Evolutionary conservation across 2,888 invertebrate species (phyloP).

Genomic region (Schizaphis graminum): DNA sequence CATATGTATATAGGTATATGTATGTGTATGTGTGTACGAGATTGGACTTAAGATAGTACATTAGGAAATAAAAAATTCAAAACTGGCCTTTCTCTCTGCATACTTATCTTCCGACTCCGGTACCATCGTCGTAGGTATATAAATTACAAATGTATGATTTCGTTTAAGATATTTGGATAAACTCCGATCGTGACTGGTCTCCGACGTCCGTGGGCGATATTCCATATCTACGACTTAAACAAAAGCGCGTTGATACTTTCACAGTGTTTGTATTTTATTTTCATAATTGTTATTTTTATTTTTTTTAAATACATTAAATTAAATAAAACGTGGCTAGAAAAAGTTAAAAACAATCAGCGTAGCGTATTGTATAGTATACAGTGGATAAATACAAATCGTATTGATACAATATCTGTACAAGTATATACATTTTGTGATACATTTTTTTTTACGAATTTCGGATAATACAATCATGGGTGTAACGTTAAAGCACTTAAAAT

Average conservation of each 20-base stretch:
- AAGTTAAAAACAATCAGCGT: not conserved
- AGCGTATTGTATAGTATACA: not conserved
- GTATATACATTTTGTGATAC: not conserved
- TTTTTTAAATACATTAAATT: conserved; percentile 20
- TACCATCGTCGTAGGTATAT: conserved; percentile 1
- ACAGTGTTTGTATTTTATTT: conserved; percentile 19
- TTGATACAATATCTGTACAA: not conserved
- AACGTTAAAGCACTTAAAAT: conserved; percentile 2
- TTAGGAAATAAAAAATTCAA: conserved; percentile 28
- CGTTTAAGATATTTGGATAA: conserved; percentile 25
- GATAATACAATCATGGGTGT: not conserved
- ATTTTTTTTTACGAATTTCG: not conserved
- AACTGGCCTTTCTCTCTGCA: conserved; percentile 31
- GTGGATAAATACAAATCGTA: not conserved
- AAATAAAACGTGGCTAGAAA: too few species aligned
- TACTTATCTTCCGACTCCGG: not conserved
- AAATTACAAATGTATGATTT: conserved; percentile 21
- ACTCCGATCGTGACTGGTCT: conserved; percentile 55
- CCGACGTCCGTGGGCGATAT: conserved; percentile 32
- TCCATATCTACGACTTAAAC: not conserved
- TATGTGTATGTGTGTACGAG: not conserved
- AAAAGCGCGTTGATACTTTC: conserved; percentile 48
- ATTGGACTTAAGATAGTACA: not conserved
- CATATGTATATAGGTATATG: too few species aligned
- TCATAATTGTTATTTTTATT: not conserved